Conservation (phyloP, 2,888 invertebrate species). For the Drosophila ezoana region DNA sequence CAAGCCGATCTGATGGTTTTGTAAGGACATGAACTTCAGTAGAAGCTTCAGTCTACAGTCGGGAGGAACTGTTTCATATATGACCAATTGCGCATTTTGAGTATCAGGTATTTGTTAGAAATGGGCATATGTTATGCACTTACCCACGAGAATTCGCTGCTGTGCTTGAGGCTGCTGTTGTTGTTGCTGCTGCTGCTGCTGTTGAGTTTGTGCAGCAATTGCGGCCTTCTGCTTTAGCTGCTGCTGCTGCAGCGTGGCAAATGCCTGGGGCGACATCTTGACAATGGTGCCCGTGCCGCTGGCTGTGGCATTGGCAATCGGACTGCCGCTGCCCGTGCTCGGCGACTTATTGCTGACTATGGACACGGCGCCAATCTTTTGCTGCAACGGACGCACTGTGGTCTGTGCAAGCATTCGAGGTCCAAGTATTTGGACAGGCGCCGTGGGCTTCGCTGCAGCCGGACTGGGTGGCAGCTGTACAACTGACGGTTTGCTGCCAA, state of each 20-base stretch:
- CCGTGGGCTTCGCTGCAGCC: conserved; percentile 23
- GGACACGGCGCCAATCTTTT: conserved; percentile 70
- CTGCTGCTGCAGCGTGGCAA: conserved; percentile 83
- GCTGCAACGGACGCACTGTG: conserved; percentile 66
- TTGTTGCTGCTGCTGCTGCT: conserved; percentile 48
- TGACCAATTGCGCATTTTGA: too few species aligned
- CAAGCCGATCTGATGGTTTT: too few species aligned
- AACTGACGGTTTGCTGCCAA: conserved; percentile 38
- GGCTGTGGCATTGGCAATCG: conserved; percentile 28
- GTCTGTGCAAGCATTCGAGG: conserved; percentile 71
- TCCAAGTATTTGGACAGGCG: conserved; percentile 69
- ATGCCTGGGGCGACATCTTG: conserved; percentile 82
- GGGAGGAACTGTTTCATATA: too few species aligned
- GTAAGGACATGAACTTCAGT: too few species aligned
- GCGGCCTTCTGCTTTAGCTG: conserved; percentile 76
- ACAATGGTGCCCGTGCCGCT: conserved; percentile 73
- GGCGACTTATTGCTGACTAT: conserved; percentile 56
- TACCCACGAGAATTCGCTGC: conserved; percentile 79
- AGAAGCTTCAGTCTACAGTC: too few species aligned
- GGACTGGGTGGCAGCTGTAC: conserved; percentile 34
- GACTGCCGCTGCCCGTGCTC: conserved; percentile 18
- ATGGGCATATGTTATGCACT: conserved; percentile 26
- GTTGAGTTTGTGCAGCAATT: conserved; percentile 40
- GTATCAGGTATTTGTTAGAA: too few species aligned
- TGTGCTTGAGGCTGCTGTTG: conserved; percentile 47